Evolutionary conservation across 2,888 invertebrate genomes (phyloP).

Genomic region (Entomobrya proxima): DNA sequence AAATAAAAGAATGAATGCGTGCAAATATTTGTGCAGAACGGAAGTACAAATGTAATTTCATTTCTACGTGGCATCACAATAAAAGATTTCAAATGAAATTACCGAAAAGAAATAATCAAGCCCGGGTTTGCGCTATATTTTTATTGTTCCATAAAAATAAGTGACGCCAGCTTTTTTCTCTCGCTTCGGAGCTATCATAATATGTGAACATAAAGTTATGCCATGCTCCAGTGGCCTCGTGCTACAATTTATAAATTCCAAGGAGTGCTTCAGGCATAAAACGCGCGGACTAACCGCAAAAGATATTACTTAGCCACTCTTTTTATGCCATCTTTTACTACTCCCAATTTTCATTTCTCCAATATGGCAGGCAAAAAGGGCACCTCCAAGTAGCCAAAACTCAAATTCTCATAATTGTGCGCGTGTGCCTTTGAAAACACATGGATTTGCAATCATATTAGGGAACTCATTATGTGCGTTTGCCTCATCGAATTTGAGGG

Average conservation of each 20-base stretch:
- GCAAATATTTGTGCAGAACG: not conserved
- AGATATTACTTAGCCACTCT: not conserved
- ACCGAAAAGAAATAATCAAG: no score
- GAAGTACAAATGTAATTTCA: slow-evolving; percentile 8
- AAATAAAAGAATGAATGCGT: not conserved
- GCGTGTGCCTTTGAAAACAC: no score
- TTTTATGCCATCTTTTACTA: not conserved
- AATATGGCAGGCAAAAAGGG: no score
- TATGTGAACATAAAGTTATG: not conserved
- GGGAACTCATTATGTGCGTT: no score
- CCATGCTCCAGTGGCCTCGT: not conserved
- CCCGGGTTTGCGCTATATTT: no score
- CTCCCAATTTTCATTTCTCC: not conserved
- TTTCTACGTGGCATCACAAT: no score
- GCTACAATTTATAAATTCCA: slow-evolving; percentile 5
- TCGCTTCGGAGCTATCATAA: not conserved
- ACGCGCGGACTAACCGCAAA: no score
- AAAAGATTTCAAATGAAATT: no score
- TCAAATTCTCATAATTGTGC: no score
- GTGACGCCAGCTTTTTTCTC: not conserved
- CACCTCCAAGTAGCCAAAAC: no score
- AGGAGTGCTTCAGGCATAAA: not conserved
- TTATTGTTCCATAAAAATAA: slow-evolving; percentile 5
- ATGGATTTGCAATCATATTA: no score
- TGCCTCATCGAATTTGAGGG: no score